Conservation (phyloP, 2,797 vertebrate species). For the Lates japonicus region DNA sequence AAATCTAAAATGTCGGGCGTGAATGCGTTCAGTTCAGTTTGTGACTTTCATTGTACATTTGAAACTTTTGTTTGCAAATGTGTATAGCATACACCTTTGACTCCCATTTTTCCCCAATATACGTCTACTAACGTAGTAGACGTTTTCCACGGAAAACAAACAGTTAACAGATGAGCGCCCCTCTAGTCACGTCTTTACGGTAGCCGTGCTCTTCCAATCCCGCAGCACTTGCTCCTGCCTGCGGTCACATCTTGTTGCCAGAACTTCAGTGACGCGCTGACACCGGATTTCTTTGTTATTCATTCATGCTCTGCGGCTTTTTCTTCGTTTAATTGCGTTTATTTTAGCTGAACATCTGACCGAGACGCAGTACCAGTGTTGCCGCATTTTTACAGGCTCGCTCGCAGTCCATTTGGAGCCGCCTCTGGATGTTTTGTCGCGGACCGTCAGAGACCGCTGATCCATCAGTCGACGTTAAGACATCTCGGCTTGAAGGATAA, state of each 20-base stretch:
- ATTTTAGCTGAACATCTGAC: conserved; percentile 14
- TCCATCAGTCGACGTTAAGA: conserved; percentile 62
- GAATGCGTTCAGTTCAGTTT: too few relatives aligned
- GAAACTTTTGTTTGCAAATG: too few relatives aligned
- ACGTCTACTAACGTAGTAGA: too few relatives aligned
- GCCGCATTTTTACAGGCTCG: not conserved
- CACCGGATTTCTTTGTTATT: conserved; percentile 56
- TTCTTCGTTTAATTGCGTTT: conserved; percentile 24
- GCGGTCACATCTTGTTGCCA: conserved; percentile 70
- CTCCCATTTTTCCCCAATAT: not conserved
- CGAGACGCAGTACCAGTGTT: not conserved
- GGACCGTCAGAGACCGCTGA: conserved; percentile 31
- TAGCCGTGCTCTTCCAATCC: conserved; percentile 69
- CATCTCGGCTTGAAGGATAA: conserved; percentile 69
- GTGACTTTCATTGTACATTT: not conserved
- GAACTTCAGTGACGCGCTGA: conserved; percentile 54
- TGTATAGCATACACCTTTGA: not conserved
- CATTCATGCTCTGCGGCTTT: conserved; percentile 59
- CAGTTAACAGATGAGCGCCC: conserved; percentile 23
- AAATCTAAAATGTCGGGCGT: too few relatives aligned
- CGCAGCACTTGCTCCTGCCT: conserved; percentile 65
- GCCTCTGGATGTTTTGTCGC: conserved; percentile 34
- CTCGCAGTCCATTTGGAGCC: not conserved
- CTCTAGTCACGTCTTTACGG: conserved; percentile 78
- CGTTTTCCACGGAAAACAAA: conserved; percentile 9